Evolutionary conservation across 1,140 invertebrate genomes (phyloP), one percentile per base, ranked within the genome.

Genomic region (Aphelinus atriplicis): DNA sequence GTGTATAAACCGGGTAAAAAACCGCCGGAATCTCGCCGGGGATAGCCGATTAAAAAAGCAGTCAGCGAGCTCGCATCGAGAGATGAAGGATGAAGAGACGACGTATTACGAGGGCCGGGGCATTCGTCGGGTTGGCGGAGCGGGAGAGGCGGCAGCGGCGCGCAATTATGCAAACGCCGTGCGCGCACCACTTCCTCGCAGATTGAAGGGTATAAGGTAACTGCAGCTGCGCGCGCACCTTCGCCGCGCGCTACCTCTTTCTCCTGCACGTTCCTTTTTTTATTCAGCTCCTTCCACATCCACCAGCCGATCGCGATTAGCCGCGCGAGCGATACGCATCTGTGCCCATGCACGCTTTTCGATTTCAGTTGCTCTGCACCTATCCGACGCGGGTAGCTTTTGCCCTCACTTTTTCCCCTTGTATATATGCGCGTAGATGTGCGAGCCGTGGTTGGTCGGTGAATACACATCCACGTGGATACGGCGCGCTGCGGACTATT

Each of bases 91-190:
- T 60, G 73, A 78, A 73, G 56, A 51, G 71, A 69, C 74, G 75
- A 69, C 64, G 66, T 73, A 69, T 66, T 68, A 50, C 67, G 47
- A 62, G 69, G 26, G 61, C 47, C 1, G 47, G 64, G 64, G 72
- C 75, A 57, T 64, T 63, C 53, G 62, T 72, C 45, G 61, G 9
- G 66, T 46, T 7, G 58, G 61, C 43, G 6, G 51, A 53, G 9
- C 51, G 9, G 9, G 9, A 53, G 51, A 53, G 9, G 9, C 4
- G 9, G 51, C 4, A 53, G 70, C 50, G 5, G 57, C 46, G 67
- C 48, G 66, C 82, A 85, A 87, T 87, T 85, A 87, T 85, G 85
- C 84, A 84, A 86, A 85, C 81, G 79, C 78, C 77, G 73, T 7
- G 48, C 26, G 10, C 53, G n/a, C 42, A 77, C 65, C 79, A 82